Evolutionary conservation across 2,888 invertebrate species (phyloP), one percentile per base, ranked within the genome.

Genomic region (Agonum fuliginosum): DNA sequence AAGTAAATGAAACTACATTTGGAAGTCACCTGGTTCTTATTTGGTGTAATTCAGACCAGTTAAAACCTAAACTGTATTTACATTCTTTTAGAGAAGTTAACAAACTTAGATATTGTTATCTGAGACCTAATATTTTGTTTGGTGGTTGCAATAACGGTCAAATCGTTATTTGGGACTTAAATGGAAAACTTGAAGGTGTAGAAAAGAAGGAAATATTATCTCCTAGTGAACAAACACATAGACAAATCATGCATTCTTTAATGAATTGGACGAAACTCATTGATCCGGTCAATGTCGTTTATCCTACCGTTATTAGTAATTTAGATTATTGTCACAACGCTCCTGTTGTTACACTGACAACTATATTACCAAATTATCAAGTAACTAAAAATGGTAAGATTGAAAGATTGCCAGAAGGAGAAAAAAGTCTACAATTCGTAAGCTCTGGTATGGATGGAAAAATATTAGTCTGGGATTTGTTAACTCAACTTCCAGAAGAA

Each of bases 101-200:
- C 30, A 84, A 87, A 0, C 84, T 94, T 6, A 89, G 92, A 0
- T 92, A 93, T 84, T 94, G 93, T 83, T 93, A 93, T 0, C 90
- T 90, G 79, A 88, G 94, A 83, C 91, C 91, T 78, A 92, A 93
- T 83, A 83, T 94, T 67, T 83, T 95, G 17, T 83, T 94, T 46
- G 95, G 94, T 3, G 95, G 95, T 3, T 91, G 91, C 74, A 86
- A 88, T 1, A 94, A 93, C 83, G 95, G 95, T 0, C 91, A 93
- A 88, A 86, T 94, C 6, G 87, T 91, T 12, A 82, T 94, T 46
- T 94, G 94, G 94, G 93, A 93, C 84, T 86, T 93, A 76, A 89
- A 89, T 24, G 89, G 90, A 72, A 91, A 91, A 80, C 86, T 92
- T 20, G 58, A 77, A 58, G 17, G 27, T 10, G 77, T 77, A 0